A percentile compares a stretch with the other conserved stretches of the same genome.
Evolutionary conservation across 2,797 vertebrate species (phyloP).

Genomic region (Emydoidea blandingii): DNA sequence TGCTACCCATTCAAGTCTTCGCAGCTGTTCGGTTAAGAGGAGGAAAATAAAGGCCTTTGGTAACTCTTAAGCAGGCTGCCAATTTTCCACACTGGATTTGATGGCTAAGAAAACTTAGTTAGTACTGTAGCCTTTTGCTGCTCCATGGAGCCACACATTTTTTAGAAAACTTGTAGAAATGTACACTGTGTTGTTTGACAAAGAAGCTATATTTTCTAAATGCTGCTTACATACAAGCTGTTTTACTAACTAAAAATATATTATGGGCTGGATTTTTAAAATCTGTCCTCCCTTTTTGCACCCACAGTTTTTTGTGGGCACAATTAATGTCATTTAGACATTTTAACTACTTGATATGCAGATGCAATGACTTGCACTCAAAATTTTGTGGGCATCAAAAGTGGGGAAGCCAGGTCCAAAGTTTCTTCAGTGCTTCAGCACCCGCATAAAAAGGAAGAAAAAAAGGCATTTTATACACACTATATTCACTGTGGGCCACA

Average conservation of each 20-base stretch:
- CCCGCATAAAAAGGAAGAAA: neutral
- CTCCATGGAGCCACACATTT: neutral
- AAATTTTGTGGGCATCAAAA: neutral
- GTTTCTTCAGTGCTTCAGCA: neutral
- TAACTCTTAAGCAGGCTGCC: conserved; percentile 68
- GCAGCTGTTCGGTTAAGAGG: conserved; percentile 65
- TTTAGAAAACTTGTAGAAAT: neutral
- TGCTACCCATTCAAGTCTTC: conserved; percentile 59
- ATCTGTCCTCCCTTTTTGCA: neutral
- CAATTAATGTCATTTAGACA: neutral
- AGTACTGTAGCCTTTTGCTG: conserved; percentile 30
- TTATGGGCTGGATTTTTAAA: neutral
- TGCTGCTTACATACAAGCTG: neutral
- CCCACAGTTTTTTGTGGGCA: neutral
- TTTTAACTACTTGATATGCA: neutral
- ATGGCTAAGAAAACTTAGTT: conserved; percentile 49
- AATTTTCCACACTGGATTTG: conserved; percentile 75
- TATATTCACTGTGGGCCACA: neutral
- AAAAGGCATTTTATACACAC: conserved; percentile 4
- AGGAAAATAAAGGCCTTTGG: conserved; percentile 57
- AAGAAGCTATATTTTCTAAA: neutral
- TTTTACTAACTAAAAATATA: neutral
- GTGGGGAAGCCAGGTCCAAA: neutral
- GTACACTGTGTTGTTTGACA: neutral
- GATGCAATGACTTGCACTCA: neutral